Conservation (phyloP, 2,888 invertebrate species). For the Oithona nana region DNA sequence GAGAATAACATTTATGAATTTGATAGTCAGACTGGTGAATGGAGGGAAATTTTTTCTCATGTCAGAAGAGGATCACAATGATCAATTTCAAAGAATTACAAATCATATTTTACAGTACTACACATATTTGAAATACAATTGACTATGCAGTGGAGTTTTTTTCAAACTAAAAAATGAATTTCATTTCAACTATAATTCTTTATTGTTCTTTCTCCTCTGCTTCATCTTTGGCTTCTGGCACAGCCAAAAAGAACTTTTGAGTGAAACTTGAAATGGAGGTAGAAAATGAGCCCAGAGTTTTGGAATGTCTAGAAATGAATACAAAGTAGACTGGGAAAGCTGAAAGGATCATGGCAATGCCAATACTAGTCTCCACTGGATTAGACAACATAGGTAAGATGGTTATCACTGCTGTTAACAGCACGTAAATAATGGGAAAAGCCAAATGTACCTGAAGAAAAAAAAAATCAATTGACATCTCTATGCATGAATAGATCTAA, state of each 20-base stretch:
- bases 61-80: neutral
- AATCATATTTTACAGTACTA: too few relatives aligned
- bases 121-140: too few relatives aligned
- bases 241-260: constrained; percentile 4
- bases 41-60: neutral
- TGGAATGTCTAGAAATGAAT: constrained; percentile 36
- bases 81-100: too few relatives aligned
- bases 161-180: too few relatives aligned
- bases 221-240: constrained; percentile 4
- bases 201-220: too few relatives aligned
- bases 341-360: constrained; percentile 66
- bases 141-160: too few relatives aligned
- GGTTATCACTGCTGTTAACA: constrained; percentile 64
- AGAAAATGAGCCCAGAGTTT: neutral
- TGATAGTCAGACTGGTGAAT: neutral
- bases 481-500: too few relatives aligned
- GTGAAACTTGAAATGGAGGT: neutral
- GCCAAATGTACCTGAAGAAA: constrained; percentile 35
- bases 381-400: constrained; percentile 71
- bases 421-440: constrained; percentile 57
- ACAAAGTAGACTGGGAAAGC: constrained; percentile 68
- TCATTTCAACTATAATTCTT: too few relatives aligned
- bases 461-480: neutral
- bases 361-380: constrained; percentile 69
- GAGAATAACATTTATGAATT: neutral